These are phyloP conservation scores for Scylla paramamosain DNA, from an alignment of 1,140 invertebrate genomes.

Conservation along the genomic window DNA sequence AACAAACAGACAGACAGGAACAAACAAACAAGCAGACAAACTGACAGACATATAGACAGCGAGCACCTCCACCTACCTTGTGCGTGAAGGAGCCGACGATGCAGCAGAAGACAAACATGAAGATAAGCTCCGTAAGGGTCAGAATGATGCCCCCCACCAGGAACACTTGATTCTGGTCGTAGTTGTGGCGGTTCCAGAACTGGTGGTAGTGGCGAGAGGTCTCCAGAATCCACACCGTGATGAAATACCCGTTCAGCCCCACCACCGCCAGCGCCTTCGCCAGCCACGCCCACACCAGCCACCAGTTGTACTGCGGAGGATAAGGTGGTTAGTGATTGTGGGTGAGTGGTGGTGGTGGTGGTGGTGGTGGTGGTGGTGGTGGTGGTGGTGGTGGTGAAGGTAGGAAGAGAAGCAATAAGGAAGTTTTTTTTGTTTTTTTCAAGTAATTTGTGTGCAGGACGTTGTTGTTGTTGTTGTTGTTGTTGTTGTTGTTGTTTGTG, in stretches of 20 bases:
- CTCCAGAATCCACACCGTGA: slow-evolving; percentile 69
- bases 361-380: not conserved
- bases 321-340: not conserved
- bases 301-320: slow-evolving; percentile 56
- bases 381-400: not conserved
- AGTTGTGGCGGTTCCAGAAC: slow-evolving; percentile 69
- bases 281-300: slow-evolving; percentile 73
- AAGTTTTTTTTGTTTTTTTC: too few species aligned
- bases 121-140: slow-evolving; percentile 58
- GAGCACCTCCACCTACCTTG: slow-evolving; percentile 40
- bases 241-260: slow-evolving; percentile 71
- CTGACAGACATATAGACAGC: not conserved
- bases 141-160: slow-evolving; percentile 54
- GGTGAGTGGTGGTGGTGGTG: not conserved
- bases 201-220: slow-evolving; percentile 72
- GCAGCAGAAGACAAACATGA: slow-evolving; percentile 73
- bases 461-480: too few species aligned
- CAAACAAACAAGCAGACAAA: not conserved
- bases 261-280: slow-evolving; percentile 70
- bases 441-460: too few species aligned
- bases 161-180: slow-evolving; percentile 71
- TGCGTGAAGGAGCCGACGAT: slow-evolving; percentile 67
- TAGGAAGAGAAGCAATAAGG: too few species aligned
- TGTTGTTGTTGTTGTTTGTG: too few species aligned
- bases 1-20: too few species aligned